Evolutionary conservation across 2,888 invertebrate genomes (phyloP).

Genomic region (Melolontha melolontha): DNA sequence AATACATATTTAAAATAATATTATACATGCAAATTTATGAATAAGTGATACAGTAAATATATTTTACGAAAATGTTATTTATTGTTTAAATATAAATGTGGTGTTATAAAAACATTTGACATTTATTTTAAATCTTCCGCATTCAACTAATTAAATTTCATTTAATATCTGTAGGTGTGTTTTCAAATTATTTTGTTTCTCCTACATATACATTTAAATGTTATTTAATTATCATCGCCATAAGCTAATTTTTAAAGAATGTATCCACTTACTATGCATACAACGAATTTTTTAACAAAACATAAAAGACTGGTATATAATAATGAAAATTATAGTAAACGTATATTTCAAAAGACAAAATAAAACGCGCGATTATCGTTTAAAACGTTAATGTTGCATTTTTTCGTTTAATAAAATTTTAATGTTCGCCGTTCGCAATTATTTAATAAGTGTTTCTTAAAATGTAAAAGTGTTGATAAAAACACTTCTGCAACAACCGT

Average conservation of each 20-base stretch:
- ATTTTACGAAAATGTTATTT: neutral
- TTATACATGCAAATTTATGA: too few species aligned
- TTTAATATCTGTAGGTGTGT: conserved; percentile 7
- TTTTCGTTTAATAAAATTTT: conserved; percentile 26
- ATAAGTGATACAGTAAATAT: too few species aligned
- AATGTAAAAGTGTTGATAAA: conserved; percentile 34
- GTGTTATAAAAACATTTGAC: conserved; percentile 9
- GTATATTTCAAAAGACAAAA: neutral
- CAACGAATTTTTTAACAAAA: too few species aligned
- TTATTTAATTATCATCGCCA: too few species aligned
- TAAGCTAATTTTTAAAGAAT: too few species aligned
- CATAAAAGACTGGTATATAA: too few species aligned
- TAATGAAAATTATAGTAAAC: too few species aligned
- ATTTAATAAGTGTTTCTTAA: conserved; percentile 33
- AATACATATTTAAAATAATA: too few species aligned
- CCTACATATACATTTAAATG: conserved; percentile 5
- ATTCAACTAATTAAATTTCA: conserved; percentile 6
- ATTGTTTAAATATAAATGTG: conserved; percentile 5
- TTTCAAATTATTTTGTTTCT: conserved; percentile 21
- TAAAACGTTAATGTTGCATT: conserved; percentile 9
- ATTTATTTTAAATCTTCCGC: conserved; percentile 7
- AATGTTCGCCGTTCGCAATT: conserved; percentile 12
- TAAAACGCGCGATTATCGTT: conserved; percentile 15
- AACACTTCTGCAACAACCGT: conserved; percentile 37
- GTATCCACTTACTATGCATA: too few species aligned